Evolutionary conservation across 23 tunicate species (phyloP), one percentile per base, ranked within the genome.

Genomic region (Clavelina lepadiformis): DNA sequence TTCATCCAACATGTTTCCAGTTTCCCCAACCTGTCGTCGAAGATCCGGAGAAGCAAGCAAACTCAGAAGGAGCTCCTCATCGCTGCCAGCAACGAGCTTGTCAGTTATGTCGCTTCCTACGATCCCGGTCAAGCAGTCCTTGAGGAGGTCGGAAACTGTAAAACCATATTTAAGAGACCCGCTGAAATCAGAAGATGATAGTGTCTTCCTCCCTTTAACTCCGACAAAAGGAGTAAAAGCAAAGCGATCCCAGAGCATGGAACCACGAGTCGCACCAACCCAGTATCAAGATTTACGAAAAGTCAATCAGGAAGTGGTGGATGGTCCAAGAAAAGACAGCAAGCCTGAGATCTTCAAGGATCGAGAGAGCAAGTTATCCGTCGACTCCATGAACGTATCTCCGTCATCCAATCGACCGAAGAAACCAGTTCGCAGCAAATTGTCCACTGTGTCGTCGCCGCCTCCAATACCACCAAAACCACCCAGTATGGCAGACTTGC

Each of bases 1-100:
- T 2, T 86, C 95, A 0, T 71, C 83, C 24, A 63, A 83, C 65
- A 78, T 72, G 94, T 85, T 85, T 46, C 94, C 94, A 31, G 94
- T 71, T 8, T 32, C 73, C 47, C 72, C 69, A 11, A 35, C 58
- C 18, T 29, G 34, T 23, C 60, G 35, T 18, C 5, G 21, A 27
- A 65, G 45, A 27, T 34, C 28, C 3, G 15, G 11, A 15, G n/a
- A n/a, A n/a, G 45, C 46, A 37, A 53, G n/a, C 7, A 60, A 53
- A 19, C 27, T 71, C 3, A 38, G 54, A 34, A 56, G 64, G 0
- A 51, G 52, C 52, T 35, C 82, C 28, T 53, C 73, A 0, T 28
- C 65, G 18, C 67, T 67, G 8, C 61, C 58, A 28, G 44, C 79
- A 46, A 44, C 79, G 23, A 28, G 67, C 29, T 66, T 51, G 25